Evolutionary conservation across 2,113 vertebrate species (phyloP), one percentile per base, ranked within the genome.

Genomic region (Crotalus horridus): DNA sequence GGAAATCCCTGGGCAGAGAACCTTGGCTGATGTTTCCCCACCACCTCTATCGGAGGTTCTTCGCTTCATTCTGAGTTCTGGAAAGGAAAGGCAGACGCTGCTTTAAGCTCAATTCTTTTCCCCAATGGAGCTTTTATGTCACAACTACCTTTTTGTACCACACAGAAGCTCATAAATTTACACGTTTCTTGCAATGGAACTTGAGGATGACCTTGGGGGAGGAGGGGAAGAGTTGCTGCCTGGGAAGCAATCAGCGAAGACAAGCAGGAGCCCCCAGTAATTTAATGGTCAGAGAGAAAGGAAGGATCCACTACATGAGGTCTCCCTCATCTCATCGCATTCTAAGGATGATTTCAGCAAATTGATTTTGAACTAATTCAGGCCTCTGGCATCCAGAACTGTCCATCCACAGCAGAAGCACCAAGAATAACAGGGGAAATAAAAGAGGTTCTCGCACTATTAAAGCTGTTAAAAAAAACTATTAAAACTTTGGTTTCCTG

Each of bases 31-130:
- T 61, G 98, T 98, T 97, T 99, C 99, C 96, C 99, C 99, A 94
- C 98, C 98, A 95, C 98, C 99, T 98, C 99, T 99, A 96, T 99
- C 99, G 74, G 98, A 98, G 92, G 98, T 98, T 97, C 99, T 98
- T 95, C 99, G 98, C 98, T 99, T 99, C 99, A 99, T 99, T 97
- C 98, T 99, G 33, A 97, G 98, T 98, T 98, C 98, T 99, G 93
- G 89, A 89, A 26, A 96, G 93, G 95, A 89, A 97, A 93, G 93
- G 90, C 97, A 39, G 13, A 39, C 9, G 55, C 48, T 94, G 46
- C 64, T 93, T 96, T 10, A 23, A 4, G 21, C 90, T 88, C 33
- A 55, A 94, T 89, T 64, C 94, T 97, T 91, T 95, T 91, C 64
- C 93, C 89, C 74, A n/a, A 55, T 6, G 93, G 91, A n/a, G 90